Evolutionary conservation across 1,140 invertebrate genomes (phyloP), one percentile per base, ranked within the genome.

Genomic region (Pemphigus obesinymphae): DNA sequence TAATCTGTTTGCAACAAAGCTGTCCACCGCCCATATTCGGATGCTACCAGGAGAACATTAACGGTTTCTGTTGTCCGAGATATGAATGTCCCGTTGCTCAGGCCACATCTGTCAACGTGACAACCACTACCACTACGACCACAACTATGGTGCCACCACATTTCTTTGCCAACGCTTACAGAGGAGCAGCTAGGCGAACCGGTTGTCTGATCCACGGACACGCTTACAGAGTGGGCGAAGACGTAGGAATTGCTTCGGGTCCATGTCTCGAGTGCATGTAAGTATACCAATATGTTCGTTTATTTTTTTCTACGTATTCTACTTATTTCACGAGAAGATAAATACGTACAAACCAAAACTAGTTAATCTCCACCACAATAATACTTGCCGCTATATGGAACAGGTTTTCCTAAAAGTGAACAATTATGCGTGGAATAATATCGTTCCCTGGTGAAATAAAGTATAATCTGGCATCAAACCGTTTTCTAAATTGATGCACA

Each of bases 1-100:
- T 97, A 83, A 97, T 97, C 84, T 97, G 96, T 85, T 88, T 97
- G 58, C 95, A 97, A 88, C 96, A 97, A 87, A 96, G 94, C 85
- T 97, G 96, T 88, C 96, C 96, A 73, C 95, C 95, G 40, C 96
- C 96, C 66, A 96, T 97, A 84, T 91, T 92, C 55, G 93, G 93
- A 43, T 97, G 96, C 85, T 93, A 93, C 86, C 94, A 96, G 87
- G 95, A 97, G 88, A 92, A 94, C 8, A 97, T 97, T 84, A 90
- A 91, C 86, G 96, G 96, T 70, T 97, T 96, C 90, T 97, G 96
- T 87, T 97, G 96, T 89, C 96, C 96, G 58, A 89, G 96, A 85
- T 97, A 96, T 86, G 95, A 97, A 87, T 97, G 96, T 87, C 95
- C 93, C 15, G 95, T 97, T 13, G 92, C 92, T 0, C 94, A 93